Evolutionary conservation across 2,888 invertebrate genomes (phyloP).

Genomic region (Aporophyla nigra): DNA sequence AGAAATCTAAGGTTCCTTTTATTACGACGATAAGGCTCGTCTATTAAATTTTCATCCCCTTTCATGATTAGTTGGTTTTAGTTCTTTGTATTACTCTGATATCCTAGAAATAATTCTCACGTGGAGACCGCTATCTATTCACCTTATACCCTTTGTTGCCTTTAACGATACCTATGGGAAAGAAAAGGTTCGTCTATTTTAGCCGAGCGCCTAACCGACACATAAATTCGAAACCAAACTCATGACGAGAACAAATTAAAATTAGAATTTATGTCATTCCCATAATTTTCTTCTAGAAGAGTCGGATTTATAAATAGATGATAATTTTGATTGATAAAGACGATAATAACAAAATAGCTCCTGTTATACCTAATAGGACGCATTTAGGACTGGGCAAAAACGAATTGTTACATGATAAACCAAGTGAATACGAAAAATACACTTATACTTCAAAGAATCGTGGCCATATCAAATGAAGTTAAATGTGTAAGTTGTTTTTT

Average conservation of each 20-base stretch:
- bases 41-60: slow-evolving; percentile 5
- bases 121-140: slow-evolving; percentile 40
- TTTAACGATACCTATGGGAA: slow-evolving; percentile 54
- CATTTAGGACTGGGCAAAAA: neutral
- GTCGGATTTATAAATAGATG: neutral
- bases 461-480: neutral
- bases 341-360: neutral
- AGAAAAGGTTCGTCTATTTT: slow-evolving; percentile 42
- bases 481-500: no score
- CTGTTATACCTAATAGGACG: neutral
- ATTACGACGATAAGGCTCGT: neutral
- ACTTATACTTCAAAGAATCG: neutral
- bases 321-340: neutral
- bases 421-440: neutral
- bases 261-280: slow-evolving; percentile 20
- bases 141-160: slow-evolving; percentile 46
- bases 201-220: slow-evolving; percentile 24
- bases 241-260: slow-evolving; percentile 37
- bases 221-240: slow-evolving; percentile 49
- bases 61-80: slow-evolving; percentile 3
- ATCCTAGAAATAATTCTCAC: slow-evolving; percentile 21
- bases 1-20: neutral
- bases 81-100: slow-evolving; percentile 5
- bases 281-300: slow-evolving; percentile 10
- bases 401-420: neutral